phyloP scores from a whole-genome alignment of 2,797 vertebrate species.

The Neoniphon sammara region DNA sequence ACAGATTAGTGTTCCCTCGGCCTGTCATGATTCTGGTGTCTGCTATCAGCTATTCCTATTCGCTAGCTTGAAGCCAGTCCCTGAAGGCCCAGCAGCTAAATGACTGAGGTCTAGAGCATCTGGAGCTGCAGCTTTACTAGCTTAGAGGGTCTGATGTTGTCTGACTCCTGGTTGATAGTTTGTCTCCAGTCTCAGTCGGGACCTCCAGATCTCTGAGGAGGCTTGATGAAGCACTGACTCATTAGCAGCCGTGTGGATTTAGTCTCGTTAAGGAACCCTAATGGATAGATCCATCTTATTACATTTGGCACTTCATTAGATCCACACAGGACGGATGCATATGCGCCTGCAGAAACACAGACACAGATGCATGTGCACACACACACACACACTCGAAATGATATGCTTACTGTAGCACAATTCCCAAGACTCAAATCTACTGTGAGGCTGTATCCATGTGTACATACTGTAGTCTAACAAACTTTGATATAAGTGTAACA shows the following conservation, averaged over 20 bases:
- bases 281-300: conserved; percentile 73
- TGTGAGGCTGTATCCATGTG: conserved; percentile 7
- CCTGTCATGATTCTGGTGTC: conserved; percentile 36
- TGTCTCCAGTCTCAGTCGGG: conserved; percentile 44
- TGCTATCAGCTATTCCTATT: conserved; percentile 30
- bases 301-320: conserved; percentile 72
- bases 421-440: conserved; percentile 6
- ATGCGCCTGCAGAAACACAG: conserved; percentile 30
- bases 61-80: conserved; percentile 63
- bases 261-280: conserved; percentile 61
- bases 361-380: conserved; percentile 10
- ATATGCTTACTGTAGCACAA: conserved; percentile 27
- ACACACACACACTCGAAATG: not conserved
- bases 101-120: conserved; percentile 67
- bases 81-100: conserved; percentile 57
- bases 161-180: conserved; percentile 48
- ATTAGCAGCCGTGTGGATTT: conserved; percentile 67
- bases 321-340: conserved; percentile 51
- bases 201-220: conserved; percentile 55
- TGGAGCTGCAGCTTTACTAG: conserved; percentile 66
- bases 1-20: conserved; percentile 58
- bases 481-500: not conserved
- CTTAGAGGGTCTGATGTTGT: conserved; percentile 64
- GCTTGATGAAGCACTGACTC: conserved; percentile 62
- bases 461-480: not conserved